A percentile compares a stretch with the other conserved stretches of the same genome.
phyloP scores from a whole-genome alignment of 64 coral and sea anemone species.

The Pocillopora damicornis region DNA sequence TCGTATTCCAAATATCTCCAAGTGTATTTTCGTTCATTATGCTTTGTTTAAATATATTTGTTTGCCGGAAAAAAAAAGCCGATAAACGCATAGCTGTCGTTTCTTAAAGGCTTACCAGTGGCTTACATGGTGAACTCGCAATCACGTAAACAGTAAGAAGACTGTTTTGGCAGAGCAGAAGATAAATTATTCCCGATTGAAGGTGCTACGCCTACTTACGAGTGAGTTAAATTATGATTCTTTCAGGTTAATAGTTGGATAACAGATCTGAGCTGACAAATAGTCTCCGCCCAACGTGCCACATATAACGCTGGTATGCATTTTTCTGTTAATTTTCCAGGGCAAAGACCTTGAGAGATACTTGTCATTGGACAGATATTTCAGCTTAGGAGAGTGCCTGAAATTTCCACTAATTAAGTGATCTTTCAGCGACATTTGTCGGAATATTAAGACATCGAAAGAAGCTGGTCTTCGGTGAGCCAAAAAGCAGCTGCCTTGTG shows the following conservation, averaged over 20 bases:
- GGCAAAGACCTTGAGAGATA: slow-evolving; percentile 3
- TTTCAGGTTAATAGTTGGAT: neutral
- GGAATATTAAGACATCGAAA: neutral
- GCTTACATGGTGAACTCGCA: neutral
- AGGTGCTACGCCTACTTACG: neutral
- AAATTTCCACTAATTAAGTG: slow-evolving; percentile 11
- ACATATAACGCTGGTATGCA: slow-evolving; percentile 5
- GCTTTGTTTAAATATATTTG: slow-evolving; percentile 10
- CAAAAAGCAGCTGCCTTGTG: neutral
- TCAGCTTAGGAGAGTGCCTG: neutral
- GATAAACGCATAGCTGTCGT: slow-evolving; percentile 6
- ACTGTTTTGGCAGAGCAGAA: neutral
- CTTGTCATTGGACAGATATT: neutral
- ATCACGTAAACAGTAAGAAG: neutral
- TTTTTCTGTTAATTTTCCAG: neutral
- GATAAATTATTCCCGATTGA: neutral
- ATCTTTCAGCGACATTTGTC: neutral
- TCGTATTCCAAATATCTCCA: neutral
- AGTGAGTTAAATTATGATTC: neutral
- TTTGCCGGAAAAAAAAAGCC: slow-evolving; percentile 3
- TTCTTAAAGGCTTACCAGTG: neutral
- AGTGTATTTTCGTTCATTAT: neutral
- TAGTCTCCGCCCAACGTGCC: neutral
- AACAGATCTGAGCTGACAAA: neutral
- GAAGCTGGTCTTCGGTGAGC: neutral